Conservation (phyloP, 2,113 vertebrate species). For the Megaceryle maxima region DNA sequence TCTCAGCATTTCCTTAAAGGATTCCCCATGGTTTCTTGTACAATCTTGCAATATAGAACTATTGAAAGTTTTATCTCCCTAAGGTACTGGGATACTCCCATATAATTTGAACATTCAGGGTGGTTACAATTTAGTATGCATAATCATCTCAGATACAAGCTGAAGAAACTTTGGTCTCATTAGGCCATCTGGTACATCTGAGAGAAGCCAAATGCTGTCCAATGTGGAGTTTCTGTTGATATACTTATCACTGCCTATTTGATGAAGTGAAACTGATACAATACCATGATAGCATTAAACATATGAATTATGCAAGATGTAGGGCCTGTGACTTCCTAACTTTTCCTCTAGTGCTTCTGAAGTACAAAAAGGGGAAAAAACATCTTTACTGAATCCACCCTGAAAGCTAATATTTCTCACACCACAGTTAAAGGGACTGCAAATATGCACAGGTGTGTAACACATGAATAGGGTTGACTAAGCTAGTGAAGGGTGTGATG, state of each 20-base stretch:
- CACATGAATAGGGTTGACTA: conserved; percentile 29
- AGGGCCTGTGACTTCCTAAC: neutral
- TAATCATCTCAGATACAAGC: neutral
- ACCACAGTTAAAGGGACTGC: conserved; percentile 23
- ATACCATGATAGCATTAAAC: neutral
- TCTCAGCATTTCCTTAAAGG: neutral
- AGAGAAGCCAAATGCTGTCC: neutral
- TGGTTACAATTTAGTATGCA: neutral
- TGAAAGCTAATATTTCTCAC: conserved; percentile 54
- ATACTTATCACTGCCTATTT: neutral
- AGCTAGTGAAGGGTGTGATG: conserved; percentile 15
- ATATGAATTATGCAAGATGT: neutral
- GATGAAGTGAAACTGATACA: neutral
- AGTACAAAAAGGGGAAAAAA: neutral
- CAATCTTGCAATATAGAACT: neutral
- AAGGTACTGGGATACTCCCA: neutral
- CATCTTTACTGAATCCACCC: conserved; percentile 7
- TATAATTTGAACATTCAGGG: neutral
- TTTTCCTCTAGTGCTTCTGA: neutral
- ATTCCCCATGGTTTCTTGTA: neutral
- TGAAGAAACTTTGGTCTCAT: neutral
- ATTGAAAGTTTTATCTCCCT: neutral
- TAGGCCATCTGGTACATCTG: neutral
- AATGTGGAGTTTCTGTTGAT: neutral
- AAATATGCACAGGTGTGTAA: conserved; percentile 65